Evolutionary conservation across 2,797 vertebrate genomes (phyloP), one percentile per base, ranked within the genome.

Genomic region (Molossus alvarezi): DNA sequence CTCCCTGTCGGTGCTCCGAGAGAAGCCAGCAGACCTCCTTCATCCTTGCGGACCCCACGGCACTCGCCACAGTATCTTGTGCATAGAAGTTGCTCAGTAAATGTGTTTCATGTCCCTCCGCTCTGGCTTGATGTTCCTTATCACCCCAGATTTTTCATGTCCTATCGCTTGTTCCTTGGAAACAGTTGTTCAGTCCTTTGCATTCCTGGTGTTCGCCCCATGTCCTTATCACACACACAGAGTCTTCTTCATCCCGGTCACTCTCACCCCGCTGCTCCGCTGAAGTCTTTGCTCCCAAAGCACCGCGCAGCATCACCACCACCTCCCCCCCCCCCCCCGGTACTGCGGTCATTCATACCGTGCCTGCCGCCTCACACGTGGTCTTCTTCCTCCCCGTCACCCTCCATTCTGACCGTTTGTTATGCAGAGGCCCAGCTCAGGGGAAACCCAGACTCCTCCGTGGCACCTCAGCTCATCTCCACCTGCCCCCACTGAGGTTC

Each of bases 81-180:
- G 2, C 18, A 1, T 9, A 2, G 2, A 9, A 25, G 18, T 37
- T 27, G 0, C 14, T n/a, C 8, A 4, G 20, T 3, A 2, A 25
- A 9, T 8, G 9, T 48, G 1, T 37, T 58, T 10, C 48, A 4
- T 9, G 14, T 33, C 12, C 4, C 15, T 60, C 3, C n/a, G 9
- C 25, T 25, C 57, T 33, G 15, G 0, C 57, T 77, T 2, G 84
- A 53, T 15, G 17, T 65, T 65, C 41, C 15, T 5, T 12, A 17
- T 27, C 62, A 20, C 27, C 9, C 8, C 37, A 10, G 7, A 55
- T 37, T 33, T 64, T 25, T 25, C 41, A 2, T 1, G 45, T 57
- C n/a, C 17, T 79, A 4, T 53, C 23, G 10, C 9, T 69, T 83
- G 67, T 93, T 67, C 51, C 72, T 60, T 41, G 37, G 48, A 72